Conservation (phyloP, 2,113 vertebrate genomes). For the Trematomus loennbergii region DNA sequence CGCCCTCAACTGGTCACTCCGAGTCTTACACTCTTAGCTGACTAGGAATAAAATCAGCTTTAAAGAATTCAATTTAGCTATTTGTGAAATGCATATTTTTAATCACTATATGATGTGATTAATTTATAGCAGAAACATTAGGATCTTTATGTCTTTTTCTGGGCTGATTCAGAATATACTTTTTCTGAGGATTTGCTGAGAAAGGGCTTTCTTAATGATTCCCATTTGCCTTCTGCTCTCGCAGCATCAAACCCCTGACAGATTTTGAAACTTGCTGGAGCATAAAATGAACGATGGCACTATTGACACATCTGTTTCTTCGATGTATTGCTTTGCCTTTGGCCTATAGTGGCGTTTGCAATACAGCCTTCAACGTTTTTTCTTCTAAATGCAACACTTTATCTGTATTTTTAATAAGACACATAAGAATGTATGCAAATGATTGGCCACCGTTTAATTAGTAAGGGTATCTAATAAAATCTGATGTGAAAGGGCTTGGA, state of each 20-base stretch:
- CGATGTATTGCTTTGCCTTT: neutral
- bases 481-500: slow-evolving; percentile 28
- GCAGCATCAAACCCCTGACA: slow-evolving; percentile 20
- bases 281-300: slow-evolving; percentile 44
- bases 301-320: slow-evolving; percentile 33
- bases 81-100: neutral
- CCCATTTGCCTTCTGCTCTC: slow-evolving; percentile 38
- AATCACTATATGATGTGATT: neutral
- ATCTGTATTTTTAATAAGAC: slow-evolving; percentile 16
- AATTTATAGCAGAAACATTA: neutral
- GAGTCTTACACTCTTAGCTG: slow-evolving; percentile 3
- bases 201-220: slow-evolving; percentile 52
- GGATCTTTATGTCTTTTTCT: neutral
- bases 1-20: slow-evolving; percentile 13
- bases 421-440: neutral
- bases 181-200: slow-evolving; percentile 48
- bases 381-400: neutral
- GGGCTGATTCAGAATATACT: neutral
- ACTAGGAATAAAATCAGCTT: neutral
- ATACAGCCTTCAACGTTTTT: neutral
- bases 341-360: neutral
- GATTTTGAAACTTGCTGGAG: slow-evolving; percentile 42
- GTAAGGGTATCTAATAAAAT: slow-evolving; percentile 11
- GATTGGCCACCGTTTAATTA: slow-evolving; percentile 30
- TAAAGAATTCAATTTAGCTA: neutral